Conservation (phyloP, 2,797 vertebrate species). For the Centroberyx gerrardi region DNA sequence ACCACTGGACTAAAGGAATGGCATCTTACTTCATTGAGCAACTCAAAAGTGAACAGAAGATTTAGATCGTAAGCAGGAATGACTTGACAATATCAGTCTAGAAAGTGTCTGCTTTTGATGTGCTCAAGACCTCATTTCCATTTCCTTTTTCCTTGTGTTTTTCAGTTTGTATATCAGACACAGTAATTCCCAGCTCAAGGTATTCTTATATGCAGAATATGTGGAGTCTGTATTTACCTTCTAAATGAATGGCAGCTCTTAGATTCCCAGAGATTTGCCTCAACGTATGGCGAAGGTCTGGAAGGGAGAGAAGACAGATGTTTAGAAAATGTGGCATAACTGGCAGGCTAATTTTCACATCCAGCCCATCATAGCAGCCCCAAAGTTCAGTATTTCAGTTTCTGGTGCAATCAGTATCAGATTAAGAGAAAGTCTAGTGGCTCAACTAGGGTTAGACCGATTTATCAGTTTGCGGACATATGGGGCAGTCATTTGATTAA, state of each 20-base stretch:
- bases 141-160: neutral
- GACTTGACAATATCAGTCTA: no score
- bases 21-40: no score
- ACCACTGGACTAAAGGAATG: no score
- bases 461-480: no score
- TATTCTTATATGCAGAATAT: neutral
- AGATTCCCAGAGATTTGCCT: slow-evolving; percentile 71
- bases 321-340: neutral
- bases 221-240: slow-evolving; percentile 70
- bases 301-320: slow-evolving; percentile 16
- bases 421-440: neutral
- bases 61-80: no score
- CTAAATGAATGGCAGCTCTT: slow-evolving; percentile 83
- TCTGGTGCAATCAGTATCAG: neutral
- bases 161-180: neutral
- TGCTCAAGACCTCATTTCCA: neutral
- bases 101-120: neutral
- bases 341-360: neutral
- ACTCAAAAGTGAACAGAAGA: no score
- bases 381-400: no score
- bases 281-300: slow-evolving; percentile 73
- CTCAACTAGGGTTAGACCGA: no score
- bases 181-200: neutral
- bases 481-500: no score
- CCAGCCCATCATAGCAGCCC: neutral